These are phyloP conservation scores for Amphimedon queenslandica DNA, from an alignment of 37 sponge, comb jelly and placozoan genomes.

Conservation along the genomic window DNA sequence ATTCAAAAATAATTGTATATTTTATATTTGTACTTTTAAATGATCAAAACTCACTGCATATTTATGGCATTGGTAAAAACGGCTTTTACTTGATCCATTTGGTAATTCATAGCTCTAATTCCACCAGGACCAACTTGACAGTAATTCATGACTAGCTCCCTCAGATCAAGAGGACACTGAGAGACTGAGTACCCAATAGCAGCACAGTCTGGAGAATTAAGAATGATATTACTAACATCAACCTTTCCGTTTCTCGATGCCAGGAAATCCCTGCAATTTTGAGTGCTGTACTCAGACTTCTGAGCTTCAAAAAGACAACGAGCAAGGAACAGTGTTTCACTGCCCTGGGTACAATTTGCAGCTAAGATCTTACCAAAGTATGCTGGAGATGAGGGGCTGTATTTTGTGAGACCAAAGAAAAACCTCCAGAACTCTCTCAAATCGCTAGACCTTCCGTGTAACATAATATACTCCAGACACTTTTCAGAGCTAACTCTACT, in stretches of 20 bases:
- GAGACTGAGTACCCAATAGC: constrained; percentile 19
- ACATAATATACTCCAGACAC: constrained; percentile 4
- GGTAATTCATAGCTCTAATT: constrained; percentile 6
- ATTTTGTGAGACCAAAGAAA: constrained; percentile 24
- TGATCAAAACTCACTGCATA: neutral
- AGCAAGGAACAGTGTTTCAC: neutral
- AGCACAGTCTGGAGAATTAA: constrained; percentile 23
- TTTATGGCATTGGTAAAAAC: neutral
- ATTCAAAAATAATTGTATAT: neutral
- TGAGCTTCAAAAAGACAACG: constrained; percentile 50
- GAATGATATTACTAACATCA: constrained; percentile 7
- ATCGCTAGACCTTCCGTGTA: constrained; percentile 4
- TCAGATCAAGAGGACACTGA: neutral
- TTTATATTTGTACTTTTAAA: neutral
- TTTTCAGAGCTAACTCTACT: neutral
- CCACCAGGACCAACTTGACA: constrained; percentile 34
- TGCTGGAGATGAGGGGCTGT: neutral
- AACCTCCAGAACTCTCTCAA: constrained; percentile 50
- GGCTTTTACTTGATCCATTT: neutral
- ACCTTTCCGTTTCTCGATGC: neutral
- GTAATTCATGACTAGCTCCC: constrained; percentile 14
- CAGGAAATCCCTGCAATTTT: constrained; percentile 21
- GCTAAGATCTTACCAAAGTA: neutral
- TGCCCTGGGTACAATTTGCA: neutral
- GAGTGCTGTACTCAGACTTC: neutral